These are phyloP conservation scores for Pycnonotus jocosus DNA, from an alignment of 2,113 vertebrate species.

Conservation along the genomic window DNA sequence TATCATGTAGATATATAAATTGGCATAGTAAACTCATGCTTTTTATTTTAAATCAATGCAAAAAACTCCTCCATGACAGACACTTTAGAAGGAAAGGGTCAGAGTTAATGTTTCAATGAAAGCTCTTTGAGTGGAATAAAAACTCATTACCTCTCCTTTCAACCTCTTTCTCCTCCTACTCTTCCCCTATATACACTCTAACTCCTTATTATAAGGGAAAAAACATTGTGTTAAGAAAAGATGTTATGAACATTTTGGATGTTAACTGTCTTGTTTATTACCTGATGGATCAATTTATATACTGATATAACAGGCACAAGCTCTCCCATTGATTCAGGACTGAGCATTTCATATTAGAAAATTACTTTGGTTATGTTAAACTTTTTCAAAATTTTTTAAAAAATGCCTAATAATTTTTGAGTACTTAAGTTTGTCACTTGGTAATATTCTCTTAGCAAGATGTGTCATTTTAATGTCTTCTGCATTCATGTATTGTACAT, in stretches of 20 bases:
- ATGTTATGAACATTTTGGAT: neutral
- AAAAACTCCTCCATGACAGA: neutral
- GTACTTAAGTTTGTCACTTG: neutral
- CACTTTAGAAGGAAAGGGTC: neutral
- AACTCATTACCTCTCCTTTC: neutral
- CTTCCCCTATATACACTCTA: rapidly evolving
- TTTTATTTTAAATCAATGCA: neutral
- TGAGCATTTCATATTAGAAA: neutral
- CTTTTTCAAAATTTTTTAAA: neutral
- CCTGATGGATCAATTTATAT: neutral
- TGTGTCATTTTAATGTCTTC: neutral
- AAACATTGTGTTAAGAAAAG: neutral
- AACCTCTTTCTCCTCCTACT: neutral
- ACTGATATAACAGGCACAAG: neutral
- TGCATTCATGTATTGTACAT: neutral
- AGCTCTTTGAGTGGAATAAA: neutral
- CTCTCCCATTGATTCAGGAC: neutral
- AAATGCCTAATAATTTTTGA: neutral
- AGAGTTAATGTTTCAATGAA: neutral
- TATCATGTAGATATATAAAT: neutral
- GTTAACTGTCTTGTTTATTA: neutral
- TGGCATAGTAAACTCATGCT: rapidly evolving
- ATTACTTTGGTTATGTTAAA: neutral
- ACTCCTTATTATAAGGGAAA: neutral
- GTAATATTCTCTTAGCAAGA: neutral